Conservation (phyloP, 2,113 vertebrate genomes). For the Platichthys stellatus region DNA sequence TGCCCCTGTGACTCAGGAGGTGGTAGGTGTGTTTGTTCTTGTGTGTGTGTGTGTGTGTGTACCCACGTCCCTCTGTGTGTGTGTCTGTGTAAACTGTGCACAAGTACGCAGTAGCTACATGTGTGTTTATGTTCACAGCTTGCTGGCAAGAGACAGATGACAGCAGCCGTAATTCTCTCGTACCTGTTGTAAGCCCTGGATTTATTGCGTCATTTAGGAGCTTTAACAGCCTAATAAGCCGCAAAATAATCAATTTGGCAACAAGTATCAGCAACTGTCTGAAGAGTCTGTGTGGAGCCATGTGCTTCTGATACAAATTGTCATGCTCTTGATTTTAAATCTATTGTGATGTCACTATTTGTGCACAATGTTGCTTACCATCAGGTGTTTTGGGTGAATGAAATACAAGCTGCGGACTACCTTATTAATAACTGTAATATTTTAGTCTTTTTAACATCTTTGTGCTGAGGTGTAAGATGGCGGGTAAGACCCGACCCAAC, state of each 20-base stretch:
- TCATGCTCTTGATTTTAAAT: too few species aligned
- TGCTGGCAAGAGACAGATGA: constrained; percentile 61
- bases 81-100: constrained; percentile 42
- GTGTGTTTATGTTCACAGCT: constrained; percentile 60
- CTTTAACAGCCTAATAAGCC: constrained; percentile 60
- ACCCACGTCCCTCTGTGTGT: not conserved
- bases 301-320: constrained; percentile 5
- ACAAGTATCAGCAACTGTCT: constrained; percentile 36
- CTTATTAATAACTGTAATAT: constrained; percentile 12
- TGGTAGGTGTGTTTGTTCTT: constrained; percentile 40
- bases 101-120: constrained; percentile 40
- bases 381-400: not conserved
- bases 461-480: constrained; percentile 53
- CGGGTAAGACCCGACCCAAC: constrained; percentile 15
- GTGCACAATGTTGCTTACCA: not conserved
- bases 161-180: constrained; percentile 62
- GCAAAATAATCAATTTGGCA: constrained; percentile 55
- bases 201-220: constrained; percentile 75
- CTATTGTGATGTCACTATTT: too few species aligned
- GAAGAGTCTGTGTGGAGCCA: constrained; percentile 54
- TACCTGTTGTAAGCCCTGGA: constrained; percentile 61
- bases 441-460: constrained; percentile 28
- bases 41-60: constrained; percentile 36
- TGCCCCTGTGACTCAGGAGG: constrained; percentile 58
- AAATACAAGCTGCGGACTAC: not conserved